Evolutionary conservation across 30 jellyfish, hydroid and myxozoan genomes (phyloP).

Genomic region (Catostylus mosaicus): DNA sequence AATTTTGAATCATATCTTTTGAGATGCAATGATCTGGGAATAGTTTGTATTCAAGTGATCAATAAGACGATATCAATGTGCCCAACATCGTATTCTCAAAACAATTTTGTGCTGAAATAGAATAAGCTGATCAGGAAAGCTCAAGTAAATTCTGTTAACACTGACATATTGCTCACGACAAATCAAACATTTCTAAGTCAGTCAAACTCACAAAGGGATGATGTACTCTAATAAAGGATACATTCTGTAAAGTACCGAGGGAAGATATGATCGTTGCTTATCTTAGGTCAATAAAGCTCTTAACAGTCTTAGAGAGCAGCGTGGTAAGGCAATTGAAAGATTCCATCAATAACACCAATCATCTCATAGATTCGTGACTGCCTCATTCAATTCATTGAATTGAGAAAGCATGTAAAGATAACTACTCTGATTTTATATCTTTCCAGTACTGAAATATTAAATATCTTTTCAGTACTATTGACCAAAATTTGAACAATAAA

Average conservation of each 20-base stretch:
- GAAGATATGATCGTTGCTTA: conserved; percentile 20
- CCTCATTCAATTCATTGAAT: not conserved
- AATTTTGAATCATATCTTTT: not conserved
- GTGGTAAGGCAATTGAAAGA: not conserved
- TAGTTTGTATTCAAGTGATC: not conserved
- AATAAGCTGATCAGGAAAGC: conserved; percentile 81
- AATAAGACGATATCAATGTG: not conserved
- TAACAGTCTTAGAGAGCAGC: conserved; percentile 6
- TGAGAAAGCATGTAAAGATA: too few relatives aligned
- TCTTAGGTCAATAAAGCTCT: conserved; percentile 39
- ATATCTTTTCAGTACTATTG: too few relatives aligned
- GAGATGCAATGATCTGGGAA: not conserved
- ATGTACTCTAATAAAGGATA: conserved; percentile 8
- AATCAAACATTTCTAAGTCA: conserved; percentile 29
- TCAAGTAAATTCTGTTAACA: conserved; percentile 62
- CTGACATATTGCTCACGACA: conserved; percentile 71
- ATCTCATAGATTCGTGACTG: conserved; percentile 1
- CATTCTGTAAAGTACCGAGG: conserved; percentile 39
- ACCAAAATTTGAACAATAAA: too few relatives aligned
- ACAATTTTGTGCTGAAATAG: conserved; percentile 38
- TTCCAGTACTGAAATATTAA: too few relatives aligned
- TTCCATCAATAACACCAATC: not conserved
- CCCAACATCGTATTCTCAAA: conserved; percentile 25
- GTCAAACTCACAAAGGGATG: conserved; percentile 24
- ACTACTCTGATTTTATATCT: too few relatives aligned